Base-by-base conservation (phyloP, 2,888 invertebrate species). In the Lochmaea capreae region DNA sequence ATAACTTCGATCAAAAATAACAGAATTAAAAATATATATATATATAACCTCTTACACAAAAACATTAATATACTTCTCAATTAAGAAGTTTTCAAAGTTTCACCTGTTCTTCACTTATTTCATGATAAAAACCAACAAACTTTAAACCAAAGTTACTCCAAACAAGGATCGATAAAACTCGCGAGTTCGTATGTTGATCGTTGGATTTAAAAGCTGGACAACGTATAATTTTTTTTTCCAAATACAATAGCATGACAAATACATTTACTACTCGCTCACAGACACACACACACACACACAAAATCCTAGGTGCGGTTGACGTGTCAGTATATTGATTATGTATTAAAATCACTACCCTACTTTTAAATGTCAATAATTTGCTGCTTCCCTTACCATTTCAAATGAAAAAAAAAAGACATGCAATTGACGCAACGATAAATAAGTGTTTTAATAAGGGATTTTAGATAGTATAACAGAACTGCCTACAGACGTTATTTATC, bases 221-320 rank as follows among this genome's bases (percentile, higher is more conserved):
- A 11, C 43, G 12, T 46, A 46, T 33, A 33, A 33, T 33, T 33
- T 12, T 46, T 43, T 43, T 46, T 46, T 46, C 11, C 43, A 46
- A 46, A 46, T 14, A 46, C 43, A 10, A 14, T 14, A 59, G 26
- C 57, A 59, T 26, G 59, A 59, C 59, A 59, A 59, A 59, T 59
- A 26, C 11, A 59, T 12, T 3, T 22, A 14, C n/a, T 57, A 18
- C 33, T 8, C 33, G 33, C n/a, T 12, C 33, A 59, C 33, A 59
- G 12, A 10, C 11, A 59, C 26, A 59, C 12, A 22, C 4, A 26
- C 14, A 10, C 11, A 59, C 26, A 59, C 12, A 22, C 4, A 26
- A 26, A 59, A 59, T 59, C 26, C 9, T 12, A 59, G 59, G 59
- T 59, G 59, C n/a, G 59, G 59, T 59, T 59, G 59, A 12, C 59